A percentile compares a stretch with the other conserved stretches of the same genome.
Evolutionary conservation across 1,140 invertebrate species (phyloP).

Genomic region (Brachionus angularis): DNA sequence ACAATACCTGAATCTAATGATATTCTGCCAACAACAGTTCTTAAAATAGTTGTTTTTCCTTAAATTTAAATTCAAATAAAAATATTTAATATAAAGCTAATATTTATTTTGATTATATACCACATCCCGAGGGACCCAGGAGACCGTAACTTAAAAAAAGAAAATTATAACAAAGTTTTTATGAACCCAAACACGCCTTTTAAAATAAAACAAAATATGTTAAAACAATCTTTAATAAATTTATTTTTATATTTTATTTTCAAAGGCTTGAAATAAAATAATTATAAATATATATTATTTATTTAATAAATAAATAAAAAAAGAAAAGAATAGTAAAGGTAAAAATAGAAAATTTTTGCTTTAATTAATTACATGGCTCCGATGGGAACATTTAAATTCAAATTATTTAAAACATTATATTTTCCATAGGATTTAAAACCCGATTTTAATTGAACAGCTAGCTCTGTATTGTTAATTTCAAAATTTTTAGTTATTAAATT

Average conservation of each 20-base stretch:
- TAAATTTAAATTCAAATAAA: too few species aligned
- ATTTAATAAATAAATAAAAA: too few species aligned
- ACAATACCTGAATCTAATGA: conserved; percentile 51
- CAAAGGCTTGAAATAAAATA: too few species aligned
- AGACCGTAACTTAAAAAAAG: conserved; percentile 52
- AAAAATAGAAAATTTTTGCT: background rate
- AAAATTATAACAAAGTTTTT: too few species aligned
- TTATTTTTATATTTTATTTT: too few species aligned
- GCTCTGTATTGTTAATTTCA: background rate
- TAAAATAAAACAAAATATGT: too few species aligned
- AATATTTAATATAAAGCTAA: background rate
- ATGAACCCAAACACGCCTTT: too few species aligned
- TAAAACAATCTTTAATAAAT: too few species aligned
- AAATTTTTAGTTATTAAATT: conserved; percentile 1
- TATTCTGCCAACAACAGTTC: conserved; percentile 55
- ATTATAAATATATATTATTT: too few species aligned
- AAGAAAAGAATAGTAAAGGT: too few species aligned
- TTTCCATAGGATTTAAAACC: conserved; percentile 36
- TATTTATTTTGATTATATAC: background rate
- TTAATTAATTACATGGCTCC: conserved; percentile 78
- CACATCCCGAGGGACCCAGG: conserved; percentile 55
- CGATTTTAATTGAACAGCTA: conserved; percentile 6
- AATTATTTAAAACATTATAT: conserved; percentile 70
- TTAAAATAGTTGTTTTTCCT: conserved; percentile 57
- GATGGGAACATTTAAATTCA: conserved; percentile 83